phyloP scores from a whole-genome alignment of 2,888 invertebrate genomes.

The Lepidochrysops patricia region DNA sequence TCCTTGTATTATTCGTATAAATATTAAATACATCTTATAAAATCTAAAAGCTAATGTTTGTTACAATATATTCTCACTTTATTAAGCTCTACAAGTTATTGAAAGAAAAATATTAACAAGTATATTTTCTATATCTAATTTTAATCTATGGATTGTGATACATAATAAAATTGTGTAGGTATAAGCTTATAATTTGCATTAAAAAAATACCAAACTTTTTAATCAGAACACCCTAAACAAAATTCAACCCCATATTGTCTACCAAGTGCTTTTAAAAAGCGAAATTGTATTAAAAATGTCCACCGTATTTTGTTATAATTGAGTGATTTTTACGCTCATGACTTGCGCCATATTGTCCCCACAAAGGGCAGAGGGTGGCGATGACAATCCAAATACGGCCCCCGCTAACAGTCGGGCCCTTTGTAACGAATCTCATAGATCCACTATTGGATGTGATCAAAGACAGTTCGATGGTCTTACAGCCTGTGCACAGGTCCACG shows the following conservation, averaged over 20 bases:
- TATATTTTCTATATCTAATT: too few relatives aligned
- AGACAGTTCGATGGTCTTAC: slow-evolving; percentile 2
- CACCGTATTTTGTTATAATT: slow-evolving; percentile 5
- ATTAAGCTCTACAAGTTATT: too few relatives aligned
- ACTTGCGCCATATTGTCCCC: slow-evolving; percentile 40
- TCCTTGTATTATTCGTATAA: too few relatives aligned
- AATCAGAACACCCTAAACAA: neutral
- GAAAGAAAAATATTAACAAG: too few relatives aligned
- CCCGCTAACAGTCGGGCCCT: slow-evolving; percentile 42
- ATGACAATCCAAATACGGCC: slow-evolving; percentile 66
- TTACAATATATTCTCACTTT: too few relatives aligned
- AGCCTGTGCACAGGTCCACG: too few relatives aligned
- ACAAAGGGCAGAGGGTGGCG: slow-evolving; percentile 59
- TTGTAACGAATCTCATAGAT: slow-evolving; percentile 55
- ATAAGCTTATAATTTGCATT: too few relatives aligned
- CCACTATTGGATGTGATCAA: slow-evolving; percentile 22
- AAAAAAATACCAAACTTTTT: neutral
- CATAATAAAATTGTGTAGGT: too few relatives aligned
- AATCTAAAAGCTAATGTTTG: too few relatives aligned
- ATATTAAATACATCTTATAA: too few relatives aligned
- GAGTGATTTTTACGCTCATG: slow-evolving; percentile 28
- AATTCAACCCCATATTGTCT: neutral
- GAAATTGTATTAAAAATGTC: slow-evolving; percentile 11
- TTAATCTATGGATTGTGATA: too few relatives aligned
- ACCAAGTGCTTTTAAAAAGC: neutral